Evolutionary conservation across 1,140 invertebrate genomes (phyloP).

Genomic region (Oedothorax gibbosus): DNA sequence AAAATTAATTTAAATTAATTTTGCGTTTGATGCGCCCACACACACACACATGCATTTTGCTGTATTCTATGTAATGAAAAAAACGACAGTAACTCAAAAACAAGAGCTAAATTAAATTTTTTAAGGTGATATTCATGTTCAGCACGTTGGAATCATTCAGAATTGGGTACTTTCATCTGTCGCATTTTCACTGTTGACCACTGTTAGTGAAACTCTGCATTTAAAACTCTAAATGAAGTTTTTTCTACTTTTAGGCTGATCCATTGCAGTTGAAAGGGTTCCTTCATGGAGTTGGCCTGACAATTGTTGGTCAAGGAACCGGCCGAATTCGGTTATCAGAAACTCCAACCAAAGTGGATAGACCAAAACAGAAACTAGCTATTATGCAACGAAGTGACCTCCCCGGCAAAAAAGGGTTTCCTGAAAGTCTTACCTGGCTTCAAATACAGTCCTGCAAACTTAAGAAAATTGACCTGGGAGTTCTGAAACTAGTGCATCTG

Average conservation of each 20-base stretch:
- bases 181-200: no score
- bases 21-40: no score
- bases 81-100: no score
- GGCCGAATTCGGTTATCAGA: constrained; percentile 35
- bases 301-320: constrained; percentile 39
- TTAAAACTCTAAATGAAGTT: neutral
- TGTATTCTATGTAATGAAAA: no score
- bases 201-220: no score
- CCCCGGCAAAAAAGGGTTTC: constrained; percentile 31
- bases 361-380: constrained; percentile 39
- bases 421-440: constrained; percentile 41
- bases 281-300: constrained; percentile 45
- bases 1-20: no score
- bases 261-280: constrained; percentile 53
- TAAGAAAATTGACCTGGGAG: constrained; percentile 28
- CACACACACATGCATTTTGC: no score
- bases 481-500: constrained; percentile 30
- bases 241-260: constrained; percentile 42
- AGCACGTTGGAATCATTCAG: no score
- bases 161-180: no score
- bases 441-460: constrained; percentile 26
- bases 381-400: constrained; percentile 37
- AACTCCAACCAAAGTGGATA: constrained; percentile 49
- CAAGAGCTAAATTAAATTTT: no score
- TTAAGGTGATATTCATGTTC: no score